Evolutionary conservation across 53 echinoderm and acorn worm species (phyloP).

Genomic region (Apostichopus leukothele): DNA sequence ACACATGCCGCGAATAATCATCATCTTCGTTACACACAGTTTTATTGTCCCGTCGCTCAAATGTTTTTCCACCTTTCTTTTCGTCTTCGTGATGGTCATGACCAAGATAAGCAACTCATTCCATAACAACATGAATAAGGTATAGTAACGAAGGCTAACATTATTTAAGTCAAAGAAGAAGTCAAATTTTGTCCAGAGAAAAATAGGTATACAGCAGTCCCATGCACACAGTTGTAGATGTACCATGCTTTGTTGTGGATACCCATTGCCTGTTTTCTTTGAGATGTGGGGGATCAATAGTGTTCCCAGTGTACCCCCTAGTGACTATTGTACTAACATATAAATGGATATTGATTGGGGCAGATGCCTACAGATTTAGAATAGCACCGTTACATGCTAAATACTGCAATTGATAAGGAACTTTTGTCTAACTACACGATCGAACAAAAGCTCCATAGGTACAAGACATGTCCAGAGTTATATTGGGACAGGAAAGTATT

Average conservation of each 20-base stretch:
- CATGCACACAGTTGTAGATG: no score
- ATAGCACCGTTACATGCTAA: conserved; percentile 3
- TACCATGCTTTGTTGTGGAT: conserved; percentile 8
- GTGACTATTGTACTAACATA: conserved; percentile 12
- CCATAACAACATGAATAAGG: no score
- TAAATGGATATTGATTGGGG: conserved; percentile 2
- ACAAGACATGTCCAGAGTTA: no score
- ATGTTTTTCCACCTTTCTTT: no score
- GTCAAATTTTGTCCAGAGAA: not conserved
- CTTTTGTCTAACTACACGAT: not conserved
- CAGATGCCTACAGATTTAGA: not conserved
- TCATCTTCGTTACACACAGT: no score
- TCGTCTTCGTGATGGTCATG: no score
- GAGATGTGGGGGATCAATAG: conserved; percentile 1
- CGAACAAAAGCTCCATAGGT: no score
- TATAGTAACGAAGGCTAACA: no score
- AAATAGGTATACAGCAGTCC: not conserved
- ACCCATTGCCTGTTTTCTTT: conserved; percentile 1
- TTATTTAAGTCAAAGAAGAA: not conserved
- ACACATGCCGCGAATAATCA: no score
- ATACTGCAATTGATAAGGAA: not conserved
- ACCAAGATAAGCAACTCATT: no score
- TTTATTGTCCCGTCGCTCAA: no score
- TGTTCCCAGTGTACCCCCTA: not conserved
- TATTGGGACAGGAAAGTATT: no score